Conservation (phyloP, 1,140 invertebrate genomes). For the Stegodyphus dumicola region DNA sequence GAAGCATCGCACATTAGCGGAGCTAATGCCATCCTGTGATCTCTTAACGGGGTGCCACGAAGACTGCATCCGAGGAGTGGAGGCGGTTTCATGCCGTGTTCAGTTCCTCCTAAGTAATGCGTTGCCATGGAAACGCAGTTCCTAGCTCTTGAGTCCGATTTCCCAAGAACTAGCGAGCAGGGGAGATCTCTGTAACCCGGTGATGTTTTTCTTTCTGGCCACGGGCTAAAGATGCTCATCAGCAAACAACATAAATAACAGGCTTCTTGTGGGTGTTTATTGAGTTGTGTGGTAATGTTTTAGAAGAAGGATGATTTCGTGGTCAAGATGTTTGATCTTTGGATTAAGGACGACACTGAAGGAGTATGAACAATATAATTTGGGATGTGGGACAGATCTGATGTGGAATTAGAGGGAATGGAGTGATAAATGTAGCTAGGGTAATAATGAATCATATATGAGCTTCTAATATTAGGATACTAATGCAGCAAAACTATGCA, state of each 20-base stretch:
- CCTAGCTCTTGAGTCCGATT: too few species aligned
- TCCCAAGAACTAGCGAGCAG: not conserved
- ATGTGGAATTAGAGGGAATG: too few species aligned
- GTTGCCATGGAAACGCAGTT: slow-evolving; percentile 10
- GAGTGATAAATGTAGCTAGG: too few species aligned
- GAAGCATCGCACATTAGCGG: too few species aligned
- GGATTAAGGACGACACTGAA: too few species aligned
- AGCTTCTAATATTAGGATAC: too few species aligned
- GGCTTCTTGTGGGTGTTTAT: not conserved
- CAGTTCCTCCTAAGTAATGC: slow-evolving; percentile 13
- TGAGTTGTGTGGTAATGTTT: not conserved
- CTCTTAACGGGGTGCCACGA: slow-evolving; percentile 19
- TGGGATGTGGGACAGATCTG: too few species aligned
- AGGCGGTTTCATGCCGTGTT: not conserved
- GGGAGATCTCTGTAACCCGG: not conserved
- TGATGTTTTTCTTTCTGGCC: not conserved
- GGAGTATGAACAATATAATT: too few species aligned
- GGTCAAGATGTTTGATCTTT: not conserved
- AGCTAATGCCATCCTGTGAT: not conserved
- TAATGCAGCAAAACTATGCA: too few species aligned
- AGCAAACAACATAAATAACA: slow-evolving; percentile 41
- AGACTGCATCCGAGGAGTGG: slow-evolving; percentile 17
- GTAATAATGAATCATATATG: too few species aligned
- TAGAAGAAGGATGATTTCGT: not conserved
- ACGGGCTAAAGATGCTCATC: slow-evolving; percentile 4